Conservation (phyloP, 2,797 vertebrate species). For the Rachycentron canadum region DNA sequence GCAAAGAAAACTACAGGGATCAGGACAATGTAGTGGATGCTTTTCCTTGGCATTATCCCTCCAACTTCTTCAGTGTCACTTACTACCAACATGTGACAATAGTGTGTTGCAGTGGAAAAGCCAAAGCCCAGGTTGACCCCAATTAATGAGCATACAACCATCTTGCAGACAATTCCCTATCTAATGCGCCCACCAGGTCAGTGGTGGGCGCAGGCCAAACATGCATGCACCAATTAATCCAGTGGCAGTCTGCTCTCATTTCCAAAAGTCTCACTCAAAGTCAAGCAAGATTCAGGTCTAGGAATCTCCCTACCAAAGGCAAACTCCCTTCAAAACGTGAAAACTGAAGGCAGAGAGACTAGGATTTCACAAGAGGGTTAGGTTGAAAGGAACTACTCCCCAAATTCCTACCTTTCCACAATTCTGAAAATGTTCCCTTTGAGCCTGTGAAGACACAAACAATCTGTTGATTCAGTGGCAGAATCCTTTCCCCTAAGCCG, state of each 20-base stretch:
- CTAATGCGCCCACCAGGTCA: conserved; percentile 28
- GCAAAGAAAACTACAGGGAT: background rate
- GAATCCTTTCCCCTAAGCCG: conserved; percentile 72
- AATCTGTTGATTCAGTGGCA: conserved; percentile 77
- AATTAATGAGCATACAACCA: conserved; percentile 44
- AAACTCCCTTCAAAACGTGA: background rate
- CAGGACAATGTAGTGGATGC: background rate
- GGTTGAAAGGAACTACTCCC: conserved; percentile 34
- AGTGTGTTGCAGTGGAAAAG: conserved; percentile 20
- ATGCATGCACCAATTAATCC: conserved; percentile 63
- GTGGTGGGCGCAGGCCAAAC: conserved; percentile 26
- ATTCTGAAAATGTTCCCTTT: conserved; percentile 67
- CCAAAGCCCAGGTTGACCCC: conserved; percentile 21
- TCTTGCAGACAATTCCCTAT: conserved; percentile 32
- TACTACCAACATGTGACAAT: conserved; percentile 1
- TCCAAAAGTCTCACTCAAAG: conserved; percentile 57
- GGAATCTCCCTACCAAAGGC: background rate
- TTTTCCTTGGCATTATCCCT: background rate
- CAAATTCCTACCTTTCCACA: conserved; percentile 71
- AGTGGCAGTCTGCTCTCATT: conserved; percentile 60
- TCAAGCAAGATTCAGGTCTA: conserved; percentile 3
- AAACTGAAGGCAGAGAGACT: background rate
- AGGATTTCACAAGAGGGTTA: conserved; percentile 27
- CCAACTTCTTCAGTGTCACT: background rate
- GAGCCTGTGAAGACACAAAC: conserved; percentile 72